Base-by-base conservation (phyloP, 2,797 vertebrate genomes). In the Bryconaethiops microstoma region DNA sequence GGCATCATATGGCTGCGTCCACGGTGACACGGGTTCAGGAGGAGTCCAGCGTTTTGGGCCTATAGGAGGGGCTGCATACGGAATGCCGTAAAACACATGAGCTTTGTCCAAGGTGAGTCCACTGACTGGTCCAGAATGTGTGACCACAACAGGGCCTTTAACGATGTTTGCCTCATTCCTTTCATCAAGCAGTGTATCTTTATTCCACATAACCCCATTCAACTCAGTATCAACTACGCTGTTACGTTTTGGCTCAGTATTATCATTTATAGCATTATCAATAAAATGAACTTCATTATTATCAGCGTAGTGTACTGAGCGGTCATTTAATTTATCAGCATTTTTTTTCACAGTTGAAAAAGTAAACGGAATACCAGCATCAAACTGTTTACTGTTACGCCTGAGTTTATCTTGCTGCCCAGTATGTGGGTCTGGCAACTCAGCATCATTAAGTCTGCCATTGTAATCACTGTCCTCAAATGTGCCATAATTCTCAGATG, bases 51-150 rank as follows among this genome's bases (percentile, higher is more conserved):
- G 92, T 54, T 89, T 91, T 0, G 86, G 83, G 3, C 93, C 92
- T 5, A 92, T 84, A 10, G 94, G 94, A 1, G 94, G 93, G 19
- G 88, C 92, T 3, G 94, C 93, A 4, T 93, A 95, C 0, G 91
- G 93, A 35, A 95, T 85, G 72, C 94, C 94, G 23, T 92, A 94
- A 88, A 95, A 95, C 48, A 92, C 79, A 25, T 93, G 78, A 40
- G 92, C 92, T 82, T 91, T 90, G 54, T 94, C 92, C 79, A 91
- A 83, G 0, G 88, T 89, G 0, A 88, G 52, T 19, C 94, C 94
- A 67, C 74, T 86, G 39, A 95, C 64, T 6, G 54, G 69, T 5
- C 86, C 86, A 1, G 79, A 75, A 21, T 67, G 75, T 21, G 80
- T 82, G 19, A 69, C 13, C 21, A 84, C 86, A 19, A 82, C 67